Conservation (phyloP, 2,113 vertebrate genomes). For the Tauraco erythrolophus region DNA sequence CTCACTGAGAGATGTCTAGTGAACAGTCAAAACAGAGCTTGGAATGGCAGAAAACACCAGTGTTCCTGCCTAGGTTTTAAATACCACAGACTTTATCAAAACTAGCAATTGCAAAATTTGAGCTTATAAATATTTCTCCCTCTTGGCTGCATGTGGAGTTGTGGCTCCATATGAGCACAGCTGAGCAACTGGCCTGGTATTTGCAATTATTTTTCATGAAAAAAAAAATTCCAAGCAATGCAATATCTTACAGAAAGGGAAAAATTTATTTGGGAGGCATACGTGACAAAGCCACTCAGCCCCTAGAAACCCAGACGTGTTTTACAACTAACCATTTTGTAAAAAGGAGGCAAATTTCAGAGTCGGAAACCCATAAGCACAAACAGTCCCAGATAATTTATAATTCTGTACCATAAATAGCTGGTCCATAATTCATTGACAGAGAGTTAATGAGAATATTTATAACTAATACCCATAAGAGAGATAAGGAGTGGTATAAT, state of each 20-base stretch:
- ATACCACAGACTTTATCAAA: not conserved
- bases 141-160: not conserved
- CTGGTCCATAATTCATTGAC: constrained; percentile 72
- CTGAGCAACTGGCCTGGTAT: not conserved
- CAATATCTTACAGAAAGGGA: not conserved
- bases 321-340: not conserved
- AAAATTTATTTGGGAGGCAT: not conserved
- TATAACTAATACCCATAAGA: constrained; percentile 77
- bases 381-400: constrained; percentile 63
- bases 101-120: not conserved
- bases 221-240: not conserved
- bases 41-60: not conserved
- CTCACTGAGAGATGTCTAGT: not conserved
- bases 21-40: not conserved
- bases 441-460: constrained; percentile 78
- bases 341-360: constrained; percentile 26
- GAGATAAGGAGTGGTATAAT: constrained; percentile 77
- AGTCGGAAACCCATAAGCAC: constrained; percentile 19
- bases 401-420: constrained; percentile 75
- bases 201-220: not conserved
- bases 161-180: not conserved
- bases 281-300: not conserved
- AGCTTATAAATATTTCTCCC: not conserved
- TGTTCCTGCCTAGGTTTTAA: not conserved
- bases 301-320: not conserved